A percentile compares a stretch with the other conserved stretches of the same genome.
These are phyloP conservation scores for Thamnophis elegans DNA, from an alignment of 2,797 vertebrate species.

Conservation along the genomic window DNA sequence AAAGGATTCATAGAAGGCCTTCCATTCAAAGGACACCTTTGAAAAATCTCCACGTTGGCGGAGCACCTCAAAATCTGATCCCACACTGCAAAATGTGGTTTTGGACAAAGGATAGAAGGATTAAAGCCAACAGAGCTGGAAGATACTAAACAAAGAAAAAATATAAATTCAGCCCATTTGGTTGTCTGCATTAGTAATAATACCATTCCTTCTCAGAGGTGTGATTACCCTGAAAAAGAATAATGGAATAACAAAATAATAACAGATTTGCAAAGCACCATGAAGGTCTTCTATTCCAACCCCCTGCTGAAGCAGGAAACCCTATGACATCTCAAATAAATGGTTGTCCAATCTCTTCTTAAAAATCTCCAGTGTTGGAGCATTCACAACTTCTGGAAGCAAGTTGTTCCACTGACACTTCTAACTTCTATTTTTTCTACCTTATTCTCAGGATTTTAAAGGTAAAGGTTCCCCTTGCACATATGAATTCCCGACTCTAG, in stretches of 20 bases:
- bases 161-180: neutral
- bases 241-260: no score
- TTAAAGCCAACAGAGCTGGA: neutral
- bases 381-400: no score
- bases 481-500: no score
- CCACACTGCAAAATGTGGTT: conserved; percentile 27
- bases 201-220: neutral
- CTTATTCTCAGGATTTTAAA: neutral
- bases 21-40: conserved; percentile 28
- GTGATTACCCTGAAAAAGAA: neutral
- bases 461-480: no score
- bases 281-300: no score
- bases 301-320: no score
- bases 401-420: no score
- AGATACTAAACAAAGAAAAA: neutral
- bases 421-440: neutral
- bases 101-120: neutral
- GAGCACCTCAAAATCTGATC: conserved; percentile 37
- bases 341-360: no score
- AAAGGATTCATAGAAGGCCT: conserved; percentile 30
- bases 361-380: no score
- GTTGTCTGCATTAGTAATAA: neutral
- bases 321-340: no score
- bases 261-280: no score
- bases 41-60: conserved; percentile 20